phyloP scores from a whole-genome alignment of 2,888 invertebrate species.

The Pantelozetes paolii region DNA sequence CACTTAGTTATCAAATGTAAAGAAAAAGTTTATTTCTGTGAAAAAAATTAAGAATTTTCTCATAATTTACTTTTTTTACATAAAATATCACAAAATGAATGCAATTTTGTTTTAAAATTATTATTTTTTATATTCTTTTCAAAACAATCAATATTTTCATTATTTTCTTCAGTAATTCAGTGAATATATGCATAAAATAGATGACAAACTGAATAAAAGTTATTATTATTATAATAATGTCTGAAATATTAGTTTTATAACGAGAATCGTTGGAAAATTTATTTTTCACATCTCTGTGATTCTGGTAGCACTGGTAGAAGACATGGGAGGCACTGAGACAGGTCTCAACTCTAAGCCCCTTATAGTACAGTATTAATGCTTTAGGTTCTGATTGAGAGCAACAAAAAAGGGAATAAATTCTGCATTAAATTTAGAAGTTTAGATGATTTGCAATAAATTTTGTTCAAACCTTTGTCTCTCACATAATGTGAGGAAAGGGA shows the following conservation, averaged over 20 bases:
- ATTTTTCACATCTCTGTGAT: neutral
- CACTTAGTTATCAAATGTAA: neutral
- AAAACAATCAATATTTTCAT: neutral
- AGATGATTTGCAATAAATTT: constrained; percentile 6
- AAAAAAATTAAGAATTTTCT: no score
- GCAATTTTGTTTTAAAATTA: neutral
- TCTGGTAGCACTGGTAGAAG: neutral
- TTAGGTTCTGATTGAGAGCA: neutral
- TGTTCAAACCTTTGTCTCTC: neutral
- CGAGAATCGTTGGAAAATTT: neutral
- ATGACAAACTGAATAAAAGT: neutral
- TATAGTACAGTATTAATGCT: neutral
- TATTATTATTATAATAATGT: neutral
- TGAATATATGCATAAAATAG: neutral
- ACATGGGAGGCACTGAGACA: neutral
- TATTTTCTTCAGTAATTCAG: neutral
- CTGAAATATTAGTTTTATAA: neutral
- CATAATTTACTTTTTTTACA: neutral
- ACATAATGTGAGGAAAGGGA: neutral
- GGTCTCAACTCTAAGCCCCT: neutral
- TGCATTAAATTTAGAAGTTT: neutral
- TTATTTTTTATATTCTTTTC: neutral
- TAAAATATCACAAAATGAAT: neutral
- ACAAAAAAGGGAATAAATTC: neutral
- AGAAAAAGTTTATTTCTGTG: no score